Conservation (phyloP, 2,888 invertebrate genomes). For the Drosophila kambysellisi region DNA sequence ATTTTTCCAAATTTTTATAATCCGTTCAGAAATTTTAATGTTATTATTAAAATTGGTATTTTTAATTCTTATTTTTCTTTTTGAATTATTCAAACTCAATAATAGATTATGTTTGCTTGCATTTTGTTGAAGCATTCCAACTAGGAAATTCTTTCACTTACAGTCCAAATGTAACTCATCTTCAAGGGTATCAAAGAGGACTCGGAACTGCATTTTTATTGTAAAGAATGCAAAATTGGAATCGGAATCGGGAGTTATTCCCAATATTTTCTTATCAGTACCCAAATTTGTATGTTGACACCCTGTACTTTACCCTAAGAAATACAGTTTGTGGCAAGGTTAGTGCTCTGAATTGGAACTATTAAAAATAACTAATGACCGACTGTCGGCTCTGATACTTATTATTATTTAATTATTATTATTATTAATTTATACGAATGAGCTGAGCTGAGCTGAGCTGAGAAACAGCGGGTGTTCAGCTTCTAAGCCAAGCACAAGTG, state of each 20-base stretch:
- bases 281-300: background rate
- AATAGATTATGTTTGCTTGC: background rate
- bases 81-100: background rate
- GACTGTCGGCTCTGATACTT: background rate
- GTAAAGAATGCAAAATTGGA: background rate
- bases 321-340: background rate
- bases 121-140: background rate
- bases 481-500: constrained; percentile 19
- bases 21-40: background rate
- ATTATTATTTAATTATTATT: constrained; percentile 1
- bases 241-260: background rate
- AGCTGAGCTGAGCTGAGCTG: constrained; percentile 13
- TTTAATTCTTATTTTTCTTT: background rate
- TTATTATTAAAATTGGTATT: background rate
- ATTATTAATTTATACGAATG: background rate
- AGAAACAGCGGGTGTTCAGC: constrained; percentile 11
- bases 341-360: background rate
- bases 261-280: background rate
- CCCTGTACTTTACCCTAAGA: background rate
- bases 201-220: background rate
- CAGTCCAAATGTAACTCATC: background rate
- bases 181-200: background rate
- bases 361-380: background rate
- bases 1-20: background rate
- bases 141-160: too few relatives aligned